Percentiles rank a stretch among this genome's conserved stretches.
phyloP scores from a whole-genome alignment of 2,797 vertebrate genomes.

The Chloroceryle inda region DNA sequence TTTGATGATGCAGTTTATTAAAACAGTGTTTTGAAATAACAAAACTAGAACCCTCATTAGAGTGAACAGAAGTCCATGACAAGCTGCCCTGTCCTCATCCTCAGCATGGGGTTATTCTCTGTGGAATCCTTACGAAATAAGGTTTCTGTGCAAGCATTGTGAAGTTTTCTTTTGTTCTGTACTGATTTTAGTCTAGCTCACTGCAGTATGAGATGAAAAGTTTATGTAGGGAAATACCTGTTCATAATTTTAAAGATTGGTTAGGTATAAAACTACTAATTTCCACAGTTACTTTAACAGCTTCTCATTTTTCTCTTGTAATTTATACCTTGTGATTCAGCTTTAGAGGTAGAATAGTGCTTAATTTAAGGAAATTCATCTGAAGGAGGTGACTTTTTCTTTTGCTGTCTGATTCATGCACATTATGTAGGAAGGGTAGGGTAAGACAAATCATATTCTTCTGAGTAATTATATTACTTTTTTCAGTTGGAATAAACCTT shows the following conservation, averaged over 20 bases:
- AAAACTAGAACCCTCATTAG: background rate
- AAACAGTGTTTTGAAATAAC: background rate
- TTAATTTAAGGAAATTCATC: slow-evolving; percentile 20
- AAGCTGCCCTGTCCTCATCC: background rate
- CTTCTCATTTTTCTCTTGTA: background rate
- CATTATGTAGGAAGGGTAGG: slow-evolving; percentile 14
- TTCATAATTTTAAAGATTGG: background rate
- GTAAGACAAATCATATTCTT: slow-evolving; percentile 51
- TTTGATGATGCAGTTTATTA: background rate
- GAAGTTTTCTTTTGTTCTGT: background rate
- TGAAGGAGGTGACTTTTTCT: slow-evolving; percentile 6
- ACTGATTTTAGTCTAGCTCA: background rate
- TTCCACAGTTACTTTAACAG: background rate
- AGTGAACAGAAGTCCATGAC: background rate
- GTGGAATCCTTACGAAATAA: background rate
- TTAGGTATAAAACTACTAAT: background rate
- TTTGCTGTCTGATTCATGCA: slow-evolving; percentile 8
- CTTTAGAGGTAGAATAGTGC: background rate
- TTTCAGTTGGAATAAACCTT: slow-evolving; percentile 15
- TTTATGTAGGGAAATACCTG: background rate
- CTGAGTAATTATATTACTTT: slow-evolving; percentile 34
- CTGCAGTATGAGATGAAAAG: background rate
- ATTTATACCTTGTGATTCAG: background rate
- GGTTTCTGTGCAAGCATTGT: background rate
- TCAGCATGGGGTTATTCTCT: background rate